Evolutionary conservation across 2,113 vertebrate genomes (phyloP).

Genomic region (Megaceryle maxima): DNA sequence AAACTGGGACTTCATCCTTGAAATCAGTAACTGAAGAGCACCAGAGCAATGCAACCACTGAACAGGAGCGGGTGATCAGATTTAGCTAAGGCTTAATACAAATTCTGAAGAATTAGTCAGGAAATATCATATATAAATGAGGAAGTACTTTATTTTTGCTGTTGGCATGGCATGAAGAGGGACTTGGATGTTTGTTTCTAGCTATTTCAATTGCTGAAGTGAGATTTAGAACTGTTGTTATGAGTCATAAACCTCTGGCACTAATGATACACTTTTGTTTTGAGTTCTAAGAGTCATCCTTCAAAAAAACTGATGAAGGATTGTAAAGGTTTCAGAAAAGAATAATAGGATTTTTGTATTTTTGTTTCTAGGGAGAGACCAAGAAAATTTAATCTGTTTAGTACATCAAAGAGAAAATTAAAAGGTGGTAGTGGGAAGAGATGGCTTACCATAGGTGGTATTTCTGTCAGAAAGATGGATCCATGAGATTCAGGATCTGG

Average conservation of each 20-base stretch:
- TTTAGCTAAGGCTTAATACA: neutral
- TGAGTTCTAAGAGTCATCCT: neutral
- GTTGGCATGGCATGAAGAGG: neutral
- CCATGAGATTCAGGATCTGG: neutral
- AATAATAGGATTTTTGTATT: neutral
- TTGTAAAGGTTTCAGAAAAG: neutral
- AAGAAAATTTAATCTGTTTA: neutral
- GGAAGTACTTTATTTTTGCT: neutral
- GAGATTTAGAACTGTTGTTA: neutral
- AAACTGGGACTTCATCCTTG: neutral
- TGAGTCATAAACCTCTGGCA: neutral
- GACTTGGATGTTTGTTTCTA: neutral
- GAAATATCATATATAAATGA: neutral
- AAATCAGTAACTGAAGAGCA: neutral
- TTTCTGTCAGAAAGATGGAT: constrained; percentile 17
- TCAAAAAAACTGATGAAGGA: neutral
- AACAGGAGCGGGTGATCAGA: neutral
- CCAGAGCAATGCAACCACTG: neutral
- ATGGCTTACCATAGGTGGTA: neutral
- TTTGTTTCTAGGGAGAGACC: neutral
- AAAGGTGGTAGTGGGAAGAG: neutral
- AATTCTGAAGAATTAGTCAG: neutral
- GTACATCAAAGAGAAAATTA: neutral
- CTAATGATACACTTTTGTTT: neutral
- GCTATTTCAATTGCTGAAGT: neutral